These are phyloP conservation scores for Tiliacea citrago DNA, from an alignment of 2,888 invertebrate genomes.

Conservation along the genomic window DNA sequence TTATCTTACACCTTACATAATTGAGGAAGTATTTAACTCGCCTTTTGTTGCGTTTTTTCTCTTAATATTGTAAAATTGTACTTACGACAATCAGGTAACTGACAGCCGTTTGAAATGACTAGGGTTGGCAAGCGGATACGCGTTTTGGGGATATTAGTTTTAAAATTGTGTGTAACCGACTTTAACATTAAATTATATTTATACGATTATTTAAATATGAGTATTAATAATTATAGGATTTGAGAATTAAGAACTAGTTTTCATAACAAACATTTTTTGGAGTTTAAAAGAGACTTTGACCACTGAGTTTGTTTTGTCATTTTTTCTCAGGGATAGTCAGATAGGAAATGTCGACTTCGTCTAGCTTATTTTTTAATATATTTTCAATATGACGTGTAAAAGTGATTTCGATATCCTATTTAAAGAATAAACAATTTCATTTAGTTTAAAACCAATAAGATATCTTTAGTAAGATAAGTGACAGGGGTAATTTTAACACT, in stretches of 20 bases:
- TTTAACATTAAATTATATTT: neutral
- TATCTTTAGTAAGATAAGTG: neutral
- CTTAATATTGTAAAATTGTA: conserved; percentile 74
- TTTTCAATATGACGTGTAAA: too few relatives aligned
- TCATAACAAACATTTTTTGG: neutral
- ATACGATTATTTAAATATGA: neutral
- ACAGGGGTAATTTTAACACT: too few relatives aligned
- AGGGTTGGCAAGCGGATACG: conserved; percentile 56
- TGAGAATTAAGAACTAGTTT: neutral
- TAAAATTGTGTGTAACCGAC: neutral
- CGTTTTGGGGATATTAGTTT: neutral
- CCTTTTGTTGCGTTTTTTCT: conserved; percentile 72
- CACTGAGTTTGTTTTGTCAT: too few relatives aligned
- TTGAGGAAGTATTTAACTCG: conserved; percentile 86
- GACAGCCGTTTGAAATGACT: conserved; percentile 63
- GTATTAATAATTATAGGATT: neutral
- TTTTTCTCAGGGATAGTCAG: too few relatives aligned
- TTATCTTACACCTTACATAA: conserved; percentile 80
- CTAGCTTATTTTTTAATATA: too few relatives aligned
- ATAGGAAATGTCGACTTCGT: too few relatives aligned
- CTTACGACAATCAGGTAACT: conserved; percentile 69
- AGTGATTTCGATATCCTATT: too few relatives aligned
- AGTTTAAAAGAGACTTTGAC: too few relatives aligned
- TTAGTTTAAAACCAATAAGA: too few relatives aligned
- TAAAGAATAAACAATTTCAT: too few relatives aligned